Base-by-base conservation (phyloP, 2,888 invertebrate genomes). In the Phasia obesa region DNA sequence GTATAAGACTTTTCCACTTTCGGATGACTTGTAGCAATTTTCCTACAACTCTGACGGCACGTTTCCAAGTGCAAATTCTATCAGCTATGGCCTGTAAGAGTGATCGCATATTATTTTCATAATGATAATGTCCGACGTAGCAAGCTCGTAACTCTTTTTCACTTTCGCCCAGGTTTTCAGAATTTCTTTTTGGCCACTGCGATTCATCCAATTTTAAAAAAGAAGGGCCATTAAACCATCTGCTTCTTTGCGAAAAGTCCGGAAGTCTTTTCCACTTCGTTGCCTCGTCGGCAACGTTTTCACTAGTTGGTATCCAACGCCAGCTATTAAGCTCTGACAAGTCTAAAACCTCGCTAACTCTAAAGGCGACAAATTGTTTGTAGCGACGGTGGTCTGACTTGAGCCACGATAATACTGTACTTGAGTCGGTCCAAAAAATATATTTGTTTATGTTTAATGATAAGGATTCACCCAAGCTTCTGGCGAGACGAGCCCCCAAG, bases 261-360 rank as follows among this genome's bases (percentile, higher is more conserved):
- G 57, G 74, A 15, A 31, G n/a, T 49, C 3, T 47, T 60, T 35
- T 51, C 57, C 65, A 74, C 23, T 67, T 75, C 11, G 75, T 67
- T 1, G 75, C 65, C 17, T 65, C 65, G 17, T 74, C 74, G 15
- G 64, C 74, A 0, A 74, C 73, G 13, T 74, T 74, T 11, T 64
- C 31, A 5, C 31, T 35, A 1, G 57, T 51, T 1, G 73, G 44
- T 19, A 74, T 42, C 64, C 73, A 74, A 7, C 19, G 55, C 74
- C 64, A 74, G 31, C 64, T 64, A 2, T 27, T n/a, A 27, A 75
- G 21, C 17, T 57, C 47, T 7, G 65, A 49, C 21, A 23, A 23
- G 7, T 44, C 55, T 3, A 65, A 19, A 4, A 74, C 55, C 38
- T 74, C 74, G 13, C 74, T 55, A 17, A 74, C 31, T 27, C 74